Base-by-base conservation (phyloP, 23 tunicate genomes). In the Trididemnum clinides region DNA sequence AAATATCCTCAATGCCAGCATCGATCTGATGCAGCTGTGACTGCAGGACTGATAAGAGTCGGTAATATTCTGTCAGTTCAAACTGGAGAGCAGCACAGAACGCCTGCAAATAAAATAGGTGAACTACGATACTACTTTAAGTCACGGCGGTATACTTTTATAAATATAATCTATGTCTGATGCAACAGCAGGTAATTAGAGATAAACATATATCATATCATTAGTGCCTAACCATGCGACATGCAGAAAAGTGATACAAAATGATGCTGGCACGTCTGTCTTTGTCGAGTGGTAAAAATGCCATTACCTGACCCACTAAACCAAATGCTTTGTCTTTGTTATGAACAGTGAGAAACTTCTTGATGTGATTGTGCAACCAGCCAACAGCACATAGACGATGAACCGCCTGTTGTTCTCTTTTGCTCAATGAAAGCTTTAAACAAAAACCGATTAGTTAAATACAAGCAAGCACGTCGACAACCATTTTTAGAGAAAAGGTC, bases 21-120 rank as follows among this genome's bases (percentile, higher is more conserved):
- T 92, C 92, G 20, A 59, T 64, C 59, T 88, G 86, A 38, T 92
- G 89, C 5, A 78, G 33, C 74, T 94, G 93, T 0, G 98, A 86
- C 39, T 94, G 94, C 0, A 94, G 64, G 20, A 85, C 85, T 7
- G 93, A 80, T 2, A 94, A 66, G 10, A 85, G 62, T 51, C 87
- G 72, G 57, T 85, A 88, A 65, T 88, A 94, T 32, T 89, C 98
- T 5, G 51, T 77, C 0, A 94, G 88, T 54, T 94, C 98, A 58
- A 79, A 87, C 33, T 86, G 87, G 26, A 94, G 50, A 32, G 98
- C 93, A 29, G 98, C 98, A 86, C 98, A 94, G 35, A 94, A 94
- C 19, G 98, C 98, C 88, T 94, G 77, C 20, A 83, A 62, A 72
- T 27, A 15, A 44, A 44, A 44, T 7, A 44, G n/a, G n/a, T n/a